A percentile compares a stretch with the other conserved stretches of the same genome.
These are phyloP conservation scores for Xylota sylvarum DNA, from an alignment of 2,888 invertebrate species.

Conservation along the genomic window DNA sequence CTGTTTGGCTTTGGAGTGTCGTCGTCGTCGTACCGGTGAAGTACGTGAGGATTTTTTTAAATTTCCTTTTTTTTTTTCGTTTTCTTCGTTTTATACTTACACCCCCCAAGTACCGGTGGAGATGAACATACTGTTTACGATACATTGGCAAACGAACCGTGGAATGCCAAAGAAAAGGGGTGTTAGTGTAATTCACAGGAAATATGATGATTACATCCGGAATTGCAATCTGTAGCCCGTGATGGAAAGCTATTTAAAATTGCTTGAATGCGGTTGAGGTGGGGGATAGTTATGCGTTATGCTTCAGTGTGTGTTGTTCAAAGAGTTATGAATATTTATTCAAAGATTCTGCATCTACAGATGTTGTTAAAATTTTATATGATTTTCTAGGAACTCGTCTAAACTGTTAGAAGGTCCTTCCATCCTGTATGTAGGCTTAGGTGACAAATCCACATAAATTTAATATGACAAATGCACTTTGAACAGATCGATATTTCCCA, in stretches of 20 bases:
- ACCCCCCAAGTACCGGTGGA: constrained; percentile 5
- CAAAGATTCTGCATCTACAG: too few species aligned
- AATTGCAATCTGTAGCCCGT: constrained; percentile 70
- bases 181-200: constrained; percentile 74
- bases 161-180: constrained; percentile 71
- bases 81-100: constrained; percentile 5
- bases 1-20: constrained; percentile 37
- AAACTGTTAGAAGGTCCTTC: too few species aligned
- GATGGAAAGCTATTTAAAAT: constrained; percentile 64
- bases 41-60: constrained; percentile 71
- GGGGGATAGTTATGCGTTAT: too few species aligned
- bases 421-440: too few species aligned
- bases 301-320: background rate
- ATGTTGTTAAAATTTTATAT: too few species aligned
- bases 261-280: constrained; percentile 25
- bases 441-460: too few species aligned
- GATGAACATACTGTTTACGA: constrained; percentile 65
- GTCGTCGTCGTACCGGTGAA: constrained; percentile 22
- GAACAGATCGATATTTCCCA: too few species aligned
- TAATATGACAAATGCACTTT: too few species aligned
- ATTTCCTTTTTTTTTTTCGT: constrained; percentile 62
- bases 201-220: constrained; percentile 77
- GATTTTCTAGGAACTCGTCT: too few species aligned
- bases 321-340: too few species aligned
- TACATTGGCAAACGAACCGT: constrained; percentile 75